Conservation (phyloP, 1,140 invertebrate genomes). For the Heliconius melpomene region DNA sequence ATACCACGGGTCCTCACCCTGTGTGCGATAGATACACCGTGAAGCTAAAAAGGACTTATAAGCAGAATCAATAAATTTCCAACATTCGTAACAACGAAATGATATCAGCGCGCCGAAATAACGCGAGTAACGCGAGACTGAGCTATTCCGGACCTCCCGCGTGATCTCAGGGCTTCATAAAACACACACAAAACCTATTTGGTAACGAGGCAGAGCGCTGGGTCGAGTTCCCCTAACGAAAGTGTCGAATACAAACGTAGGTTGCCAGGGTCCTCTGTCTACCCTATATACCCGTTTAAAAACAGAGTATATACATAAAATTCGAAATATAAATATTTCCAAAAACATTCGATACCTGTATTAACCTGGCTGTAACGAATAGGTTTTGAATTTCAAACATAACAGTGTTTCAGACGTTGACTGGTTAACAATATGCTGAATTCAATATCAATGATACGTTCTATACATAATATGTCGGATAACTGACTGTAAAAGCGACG, state of each 20-base stretch:
- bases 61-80: too few species aligned
- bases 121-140: not conserved
- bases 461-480: too few species aligned
- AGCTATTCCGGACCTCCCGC: not conserved
- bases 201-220: too few species aligned
- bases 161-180: not conserved
- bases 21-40: too few species aligned
- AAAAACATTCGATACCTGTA: not conserved
- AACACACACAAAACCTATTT: not conserved
- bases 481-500: too few species aligned
- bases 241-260: too few species aligned
- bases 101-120: not conserved
- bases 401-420: not conserved
- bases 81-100: not conserved
- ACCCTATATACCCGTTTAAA: too few species aligned
- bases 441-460: not conserved
- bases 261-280: too few species aligned
- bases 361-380: not conserved
- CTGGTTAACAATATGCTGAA: not conserved
- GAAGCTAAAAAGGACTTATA: too few species aligned
- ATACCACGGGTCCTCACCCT: too few species aligned
- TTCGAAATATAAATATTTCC: not conserved
- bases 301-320: too few species aligned
- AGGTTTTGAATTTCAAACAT: not conserved
- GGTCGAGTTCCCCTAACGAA: too few species aligned